Evolutionary conservation across 2,113 vertebrate species (phyloP).

Genomic region (Aegotheles bennettii): DNA sequence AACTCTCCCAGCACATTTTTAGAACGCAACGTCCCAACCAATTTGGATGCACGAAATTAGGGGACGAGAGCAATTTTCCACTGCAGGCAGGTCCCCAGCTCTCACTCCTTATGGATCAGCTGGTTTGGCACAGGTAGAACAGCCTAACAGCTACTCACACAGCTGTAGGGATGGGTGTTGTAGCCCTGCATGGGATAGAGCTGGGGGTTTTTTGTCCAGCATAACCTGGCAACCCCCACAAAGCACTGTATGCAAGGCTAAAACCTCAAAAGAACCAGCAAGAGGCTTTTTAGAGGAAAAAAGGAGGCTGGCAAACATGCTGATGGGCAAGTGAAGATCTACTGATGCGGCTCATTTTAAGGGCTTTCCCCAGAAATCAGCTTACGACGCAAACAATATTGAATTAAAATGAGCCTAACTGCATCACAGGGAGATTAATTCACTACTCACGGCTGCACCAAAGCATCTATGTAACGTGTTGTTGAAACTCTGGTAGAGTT

Average conservation of each 20-base stretch:
- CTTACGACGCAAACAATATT: background rate
- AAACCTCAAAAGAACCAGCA: background rate
- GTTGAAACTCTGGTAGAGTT: background rate
- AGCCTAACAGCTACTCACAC: background rate
- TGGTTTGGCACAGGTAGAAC: background rate
- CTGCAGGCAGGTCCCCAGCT: background rate
- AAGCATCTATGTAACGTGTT: background rate
- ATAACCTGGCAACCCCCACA: background rate
- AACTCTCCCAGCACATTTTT: fast-evolving
- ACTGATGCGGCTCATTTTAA: background rate
- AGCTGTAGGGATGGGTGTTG: background rate
- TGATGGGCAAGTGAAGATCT: background rate
- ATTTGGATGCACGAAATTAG: background rate
- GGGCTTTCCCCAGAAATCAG: background rate
- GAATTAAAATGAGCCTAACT: background rate
- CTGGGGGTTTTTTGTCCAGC: background rate
- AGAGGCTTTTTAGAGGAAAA: background rate
- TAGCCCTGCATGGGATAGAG: background rate
- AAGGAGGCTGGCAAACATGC: background rate
- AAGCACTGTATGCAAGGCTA: fast-evolving
- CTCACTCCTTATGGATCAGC: fast-evolving
- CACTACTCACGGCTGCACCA: fast-evolving
- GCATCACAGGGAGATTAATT: background rate
- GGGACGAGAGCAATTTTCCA: background rate
- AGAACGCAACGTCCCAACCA: background rate